These are phyloP conservation scores for Hirtodrosophila cameraria DNA, from an alignment of 2,888 invertebrate species.

Conservation along the genomic window DNA sequence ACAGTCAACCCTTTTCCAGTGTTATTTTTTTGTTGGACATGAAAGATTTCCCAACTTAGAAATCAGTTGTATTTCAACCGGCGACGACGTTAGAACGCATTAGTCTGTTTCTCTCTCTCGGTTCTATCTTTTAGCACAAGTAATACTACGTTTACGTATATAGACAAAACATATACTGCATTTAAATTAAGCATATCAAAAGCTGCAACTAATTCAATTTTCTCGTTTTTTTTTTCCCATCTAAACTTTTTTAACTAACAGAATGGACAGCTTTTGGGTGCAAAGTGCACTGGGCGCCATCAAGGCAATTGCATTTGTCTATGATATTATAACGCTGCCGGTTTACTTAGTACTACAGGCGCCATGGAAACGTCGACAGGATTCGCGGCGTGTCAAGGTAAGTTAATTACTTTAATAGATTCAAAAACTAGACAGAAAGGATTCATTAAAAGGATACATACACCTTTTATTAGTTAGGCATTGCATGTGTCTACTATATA, in stretches of 20 bases:
- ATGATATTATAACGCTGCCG: slow-evolving; percentile 95
- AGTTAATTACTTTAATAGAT: slow-evolving; percentile 43
- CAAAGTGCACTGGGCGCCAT: slow-evolving; percentile 90
- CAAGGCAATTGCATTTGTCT: slow-evolving; percentile 92
- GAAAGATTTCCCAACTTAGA: slow-evolving; percentile 58
- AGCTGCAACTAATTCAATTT: slow-evolving; percentile 19
- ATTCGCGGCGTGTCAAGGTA: slow-evolving; percentile 92
- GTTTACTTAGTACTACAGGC: slow-evolving; percentile 94
- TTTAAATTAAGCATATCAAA: too few relatives aligned
- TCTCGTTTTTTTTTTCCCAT: slow-evolving; percentile 8
- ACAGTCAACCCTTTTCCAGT: slow-evolving; percentile 50
- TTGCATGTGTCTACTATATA: neutral
- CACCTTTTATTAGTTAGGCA: neutral
- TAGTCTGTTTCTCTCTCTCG: slow-evolving; percentile 20
- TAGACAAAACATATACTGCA: too few relatives aligned
- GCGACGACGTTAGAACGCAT: slow-evolving; percentile 50
- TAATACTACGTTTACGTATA: neutral
- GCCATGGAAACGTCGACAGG: slow-evolving; percentile 93
- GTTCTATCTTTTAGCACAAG: neutral
- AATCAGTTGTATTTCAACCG: slow-evolving; percentile 63
- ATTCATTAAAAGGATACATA: neutral
- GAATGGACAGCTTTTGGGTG: slow-evolving; percentile 88
- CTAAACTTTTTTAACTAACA: slow-evolving; percentile 73
- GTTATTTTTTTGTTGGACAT: slow-evolving; percentile 11
- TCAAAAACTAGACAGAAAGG: neutral